Conservation (phyloP, 1,140 invertebrate genomes). For the Eciton burchellii region DNA sequence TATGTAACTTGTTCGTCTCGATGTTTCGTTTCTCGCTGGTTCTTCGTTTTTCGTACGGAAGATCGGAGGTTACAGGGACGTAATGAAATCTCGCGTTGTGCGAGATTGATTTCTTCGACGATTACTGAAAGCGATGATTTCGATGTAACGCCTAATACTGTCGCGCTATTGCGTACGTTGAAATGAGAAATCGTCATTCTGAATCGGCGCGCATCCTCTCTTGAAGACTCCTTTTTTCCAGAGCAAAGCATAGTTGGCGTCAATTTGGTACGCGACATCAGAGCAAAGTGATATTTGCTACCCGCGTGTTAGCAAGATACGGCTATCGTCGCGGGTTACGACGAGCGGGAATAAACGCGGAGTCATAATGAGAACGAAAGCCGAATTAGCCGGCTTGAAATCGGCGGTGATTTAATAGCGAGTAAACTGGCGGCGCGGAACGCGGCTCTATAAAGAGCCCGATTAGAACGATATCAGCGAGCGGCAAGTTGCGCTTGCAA, state of each 20-base stretch:
- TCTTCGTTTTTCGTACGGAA: too few species aligned
- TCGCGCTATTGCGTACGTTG: too few species aligned
- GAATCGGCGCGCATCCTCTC: background rate
- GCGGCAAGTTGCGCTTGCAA: constrained; percentile 41
- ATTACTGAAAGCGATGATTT: background rate
- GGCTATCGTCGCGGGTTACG: background rate
- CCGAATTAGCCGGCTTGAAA: constrained; percentile 33
- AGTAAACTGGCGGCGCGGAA: constrained; percentile 27
- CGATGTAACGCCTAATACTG: constrained; percentile 24
- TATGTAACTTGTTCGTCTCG: too few species aligned
- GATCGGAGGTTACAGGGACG: too few species aligned
- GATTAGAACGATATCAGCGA: constrained; percentile 55
- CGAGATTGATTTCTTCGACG: background rate
- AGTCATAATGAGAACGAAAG: constrained; percentile 29
- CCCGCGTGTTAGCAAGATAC: background rate
- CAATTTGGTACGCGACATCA: background rate
- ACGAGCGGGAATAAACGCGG: constrained; percentile 18
- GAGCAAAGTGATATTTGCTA: background rate
- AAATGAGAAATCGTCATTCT: too few species aligned
- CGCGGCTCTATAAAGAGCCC: constrained; percentile 53
- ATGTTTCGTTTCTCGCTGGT: too few species aligned
- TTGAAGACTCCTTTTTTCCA: background rate
- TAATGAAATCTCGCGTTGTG: too few species aligned
- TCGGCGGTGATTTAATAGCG: constrained; percentile 34
- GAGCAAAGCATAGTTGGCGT: background rate